A percentile compares a stretch with the other conserved stretches of the same genome.
Conservation (phyloP, 2,888 invertebrate genomes). For the Drosophila ezoana region DNA sequence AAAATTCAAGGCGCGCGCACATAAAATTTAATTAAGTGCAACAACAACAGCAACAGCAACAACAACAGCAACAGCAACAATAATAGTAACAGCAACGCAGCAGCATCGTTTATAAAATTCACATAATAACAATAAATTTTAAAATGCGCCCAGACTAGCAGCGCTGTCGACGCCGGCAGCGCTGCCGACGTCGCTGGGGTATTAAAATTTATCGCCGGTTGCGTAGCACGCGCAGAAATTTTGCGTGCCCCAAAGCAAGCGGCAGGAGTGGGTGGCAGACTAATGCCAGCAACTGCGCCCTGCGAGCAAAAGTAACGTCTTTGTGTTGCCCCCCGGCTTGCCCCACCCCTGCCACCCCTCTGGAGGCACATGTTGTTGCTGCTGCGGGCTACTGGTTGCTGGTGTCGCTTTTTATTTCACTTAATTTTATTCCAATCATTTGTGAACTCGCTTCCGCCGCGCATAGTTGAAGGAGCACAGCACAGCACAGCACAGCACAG, state of each 20-base stretch:
- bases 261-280: conserved; percentile 1
- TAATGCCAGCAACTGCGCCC: conserved; percentile 12
- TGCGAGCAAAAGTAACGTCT: conserved; percentile 22
- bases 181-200: conserved; percentile 53
- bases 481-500: conserved; percentile 10
- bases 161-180: conserved; percentile 6
- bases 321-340: background rate
- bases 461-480: conserved; percentile 2
- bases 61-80: conserved; percentile 27
- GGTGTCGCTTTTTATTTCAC: conserved; percentile 38
- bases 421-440: conserved; percentile 61
- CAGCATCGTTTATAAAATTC: conserved; percentile 80
- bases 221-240: conserved; percentile 74
- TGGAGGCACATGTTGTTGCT: conserved; percentile 13
- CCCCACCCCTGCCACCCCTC: background rate
- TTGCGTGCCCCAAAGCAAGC: conserved; percentile 48
- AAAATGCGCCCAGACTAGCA: conserved; percentile 64
- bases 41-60: conserved; percentile 58
- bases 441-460: conserved; percentile 26
- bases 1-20: conserved; percentile 55
- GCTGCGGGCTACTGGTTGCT: conserved; percentile 10
- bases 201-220: conserved; percentile 78
- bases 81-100: conserved; percentile 24
- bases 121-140: conserved; percentile 81
- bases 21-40: conserved; percentile 80